These are phyloP conservation scores for Romanogobio albipinnatus DNA, from an alignment of 2,113 vertebrate species.

Conservation along the genomic window DNA sequence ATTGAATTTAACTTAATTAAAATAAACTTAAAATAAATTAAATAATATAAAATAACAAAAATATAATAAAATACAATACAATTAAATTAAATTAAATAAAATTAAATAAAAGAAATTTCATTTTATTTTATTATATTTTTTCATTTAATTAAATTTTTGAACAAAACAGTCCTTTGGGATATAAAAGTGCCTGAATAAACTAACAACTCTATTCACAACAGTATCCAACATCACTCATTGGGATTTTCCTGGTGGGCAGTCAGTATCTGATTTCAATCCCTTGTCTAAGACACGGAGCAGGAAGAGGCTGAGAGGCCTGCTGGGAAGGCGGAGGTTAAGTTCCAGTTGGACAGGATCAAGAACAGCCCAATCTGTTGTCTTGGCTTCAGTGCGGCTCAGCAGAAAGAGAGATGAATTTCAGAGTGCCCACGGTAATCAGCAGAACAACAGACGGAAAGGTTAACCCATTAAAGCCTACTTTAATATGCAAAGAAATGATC, in stretches of 20 bases:
- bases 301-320: slow-evolving; percentile 33
- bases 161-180: too few species aligned
- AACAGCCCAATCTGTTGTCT: slow-evolving; percentile 57
- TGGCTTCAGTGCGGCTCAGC: slow-evolving; percentile 46
- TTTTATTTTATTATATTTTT: too few species aligned
- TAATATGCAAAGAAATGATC: not conserved
- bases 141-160: too few species aligned
- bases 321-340: slow-evolving; percentile 53
- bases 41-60: too few species aligned
- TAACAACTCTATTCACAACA: not conserved
- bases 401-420: not conserved
- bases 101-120: too few species aligned
- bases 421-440: not conserved
- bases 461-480: not conserved
- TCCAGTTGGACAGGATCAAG: slow-evolving; percentile 53
- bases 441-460: not conserved
- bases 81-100: too few species aligned
- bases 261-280: slow-evolving; percentile 35
- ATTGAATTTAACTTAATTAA: too few species aligned
- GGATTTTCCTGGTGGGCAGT: not conserved
- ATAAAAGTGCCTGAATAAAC: too few species aligned
- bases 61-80: too few species aligned
- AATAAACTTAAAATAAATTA: too few species aligned
- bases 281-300: slow-evolving; percentile 37
- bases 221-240: not conserved